Evolutionary conservation across 2,113 vertebrate genomes (phyloP), one percentile per base, ranked within the genome.

Genomic region (Callionymus lyra): DNA sequence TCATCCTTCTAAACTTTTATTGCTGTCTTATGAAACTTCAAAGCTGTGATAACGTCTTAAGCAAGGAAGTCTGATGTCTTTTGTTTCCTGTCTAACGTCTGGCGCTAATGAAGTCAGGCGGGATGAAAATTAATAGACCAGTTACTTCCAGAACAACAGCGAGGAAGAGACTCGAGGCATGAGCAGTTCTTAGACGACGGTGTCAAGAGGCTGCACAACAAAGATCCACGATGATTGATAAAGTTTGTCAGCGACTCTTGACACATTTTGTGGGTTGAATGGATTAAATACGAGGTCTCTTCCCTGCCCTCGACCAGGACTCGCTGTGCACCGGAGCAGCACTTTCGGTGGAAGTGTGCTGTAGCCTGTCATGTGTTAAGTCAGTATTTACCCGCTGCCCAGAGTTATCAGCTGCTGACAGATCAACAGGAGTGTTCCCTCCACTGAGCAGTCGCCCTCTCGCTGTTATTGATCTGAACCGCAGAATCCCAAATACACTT

Each of bases 71-170:
- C 39, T 41, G 16, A 41, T 59, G 44, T 53, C 58, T 52, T 68
- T 70, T 76, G 62, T 70, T 57, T 64, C n/a, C 16, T 39, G 39
- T 58, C 47, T 59, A 67, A 68, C 51, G 52, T 19, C 19, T 48
- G 39, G 11, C 52, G 56, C 53, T 77, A 79, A 80, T 69, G 74
- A 77, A 70, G 53, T 56, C 45, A 52, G 66, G 54, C 34, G 54
- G 41, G 59, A 44, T 45, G 19, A 43, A 67, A 57, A 50, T 65
- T 57, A 47, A 47, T 48, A 67, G 53, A 47, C 52, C 48, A 62
- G 59, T 63, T 74, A 76, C 79, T 79, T 71, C 74, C 68, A 76
- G 53, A 52, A 57, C 44, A 13, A 31, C 62, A 42, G 57, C n/a
- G n/a, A 76, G 59, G 66, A 47, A 41, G 39, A 34, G 63, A 53